Base-by-base conservation (phyloP, 1,140 invertebrate genomes). In the Orchestia grillus region DNA sequence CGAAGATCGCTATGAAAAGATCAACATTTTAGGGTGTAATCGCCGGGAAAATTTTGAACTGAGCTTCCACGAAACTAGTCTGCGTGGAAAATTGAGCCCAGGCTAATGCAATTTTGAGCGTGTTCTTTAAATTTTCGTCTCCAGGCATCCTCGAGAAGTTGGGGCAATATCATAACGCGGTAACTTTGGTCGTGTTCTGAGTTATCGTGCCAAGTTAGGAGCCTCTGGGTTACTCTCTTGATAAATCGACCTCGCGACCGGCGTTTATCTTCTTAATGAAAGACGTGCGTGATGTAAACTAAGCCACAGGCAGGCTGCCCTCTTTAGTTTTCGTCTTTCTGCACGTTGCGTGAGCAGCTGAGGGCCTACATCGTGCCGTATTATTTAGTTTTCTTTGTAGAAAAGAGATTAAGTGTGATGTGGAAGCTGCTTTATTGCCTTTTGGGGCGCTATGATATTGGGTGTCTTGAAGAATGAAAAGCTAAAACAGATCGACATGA, bases 241-340 rank as follows among this genome's bases (percentile, higher is more conserved):
- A 90, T 90, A 90, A 90, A 90, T 90, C 43, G 88, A 90, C 88
- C 88, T 42, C 28, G 41, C 88, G 88, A 42, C 88, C 41, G 15
- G 88, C 88, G 88, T 90, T 90, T 90, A 90, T 42, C 88, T 44
- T 90, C 43, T 28, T 90, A 90, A 90, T 90, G 88, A 90, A 90
- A 90, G 88, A 77, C 62, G 62, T 77, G 62, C 62, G 62, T 28
- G 62, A 77, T 77, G 62, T 77, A 77, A 77, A 77, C 62, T 77
- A 77, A 77, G 62, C 62, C 62, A 77, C 62, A 77, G 62, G 15
- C 62, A 77, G 62, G 11, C 62, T 77, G 11, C 11, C 62, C 36
- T 77, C 62, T 77, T 36, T 1, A 19, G 1, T 23, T 23, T 36
- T 77, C 28, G 62, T 36, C 28, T 36, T 77, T 77, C 36, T 23